A percentile compares a stretch with the other conserved stretches of the same genome.
These are phyloP conservation scores for Helicoverpa assulta DNA, from an alignment of 2,888 invertebrate genomes.

Conservation along the genomic window DNA sequence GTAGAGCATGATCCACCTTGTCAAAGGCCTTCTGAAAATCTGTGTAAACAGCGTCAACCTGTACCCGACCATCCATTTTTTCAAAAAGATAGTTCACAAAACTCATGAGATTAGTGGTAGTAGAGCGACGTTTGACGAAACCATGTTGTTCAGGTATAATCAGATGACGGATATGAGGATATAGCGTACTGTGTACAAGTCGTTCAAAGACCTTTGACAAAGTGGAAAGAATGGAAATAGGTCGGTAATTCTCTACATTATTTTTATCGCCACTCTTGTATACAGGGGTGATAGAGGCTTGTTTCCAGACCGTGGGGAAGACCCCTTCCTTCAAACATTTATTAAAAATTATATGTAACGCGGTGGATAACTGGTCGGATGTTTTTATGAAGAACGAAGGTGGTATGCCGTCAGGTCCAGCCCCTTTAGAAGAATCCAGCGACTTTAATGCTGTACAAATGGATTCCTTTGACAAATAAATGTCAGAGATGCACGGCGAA, in stretches of 20 bases:
- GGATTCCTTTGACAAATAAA: background rate
- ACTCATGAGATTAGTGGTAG: background rate
- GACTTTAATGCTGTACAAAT: background rate
- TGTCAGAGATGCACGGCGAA: background rate
- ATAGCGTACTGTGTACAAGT: background rate
- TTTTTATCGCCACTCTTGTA: too few relatives aligned
- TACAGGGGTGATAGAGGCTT: too few relatives aligned
- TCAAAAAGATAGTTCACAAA: constrained; percentile 4
- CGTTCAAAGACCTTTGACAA: background rate
- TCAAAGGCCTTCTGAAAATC: constrained; percentile 13
- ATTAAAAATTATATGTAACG: background rate
- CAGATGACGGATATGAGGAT: background rate
- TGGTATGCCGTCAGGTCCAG: background rate
- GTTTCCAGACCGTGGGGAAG: background rate
- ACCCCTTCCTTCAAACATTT: constrained; percentile 3
- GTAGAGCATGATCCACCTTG: constrained; percentile 7
- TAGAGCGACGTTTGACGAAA: constrained; percentile 9
- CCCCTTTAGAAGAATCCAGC: background rate
- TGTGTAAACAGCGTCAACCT: background rate
- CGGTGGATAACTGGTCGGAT: background rate
- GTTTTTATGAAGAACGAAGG: background rate
- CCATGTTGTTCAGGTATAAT: constrained; percentile 10
- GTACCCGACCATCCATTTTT: constrained; percentile 5
- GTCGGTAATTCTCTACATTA: too few relatives aligned
- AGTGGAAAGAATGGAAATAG: too few relatives aligned